Conservation (phyloP, 2,113 vertebrate species). For the Argyrosomus japonicus region DNA sequence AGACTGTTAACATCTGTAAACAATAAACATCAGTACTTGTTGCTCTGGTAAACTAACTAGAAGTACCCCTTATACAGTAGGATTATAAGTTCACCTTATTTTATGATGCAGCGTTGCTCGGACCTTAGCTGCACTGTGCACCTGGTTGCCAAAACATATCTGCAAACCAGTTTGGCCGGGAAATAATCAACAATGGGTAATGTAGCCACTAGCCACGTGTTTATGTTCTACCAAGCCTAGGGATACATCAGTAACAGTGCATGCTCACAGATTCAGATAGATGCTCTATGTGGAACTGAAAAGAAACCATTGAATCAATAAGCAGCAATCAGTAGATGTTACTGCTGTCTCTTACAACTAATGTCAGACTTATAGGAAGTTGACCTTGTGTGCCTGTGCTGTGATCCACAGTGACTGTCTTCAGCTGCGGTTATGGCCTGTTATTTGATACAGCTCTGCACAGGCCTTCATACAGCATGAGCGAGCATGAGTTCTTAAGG, state of each 20-base stretch:
- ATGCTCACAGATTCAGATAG: no score
- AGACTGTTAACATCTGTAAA: not conserved
- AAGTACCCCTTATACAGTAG: no score
- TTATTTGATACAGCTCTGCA: constrained; percentile 55
- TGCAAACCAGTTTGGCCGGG: constrained; percentile 14
- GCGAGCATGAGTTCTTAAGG: constrained; percentile 51
- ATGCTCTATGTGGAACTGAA: no score
- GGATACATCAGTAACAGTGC: not conserved
- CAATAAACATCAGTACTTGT: not conserved
- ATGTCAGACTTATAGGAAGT: not conserved
- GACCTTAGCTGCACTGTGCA: not conserved
- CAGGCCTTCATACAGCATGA: not conserved
- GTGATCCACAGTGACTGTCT: not conserved
- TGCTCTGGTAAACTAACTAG: not conserved
- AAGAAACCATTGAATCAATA: not conserved
- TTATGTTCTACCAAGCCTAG: not conserved
- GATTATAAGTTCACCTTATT: not conserved
- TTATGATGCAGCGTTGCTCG: not conserved
- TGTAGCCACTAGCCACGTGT: not conserved
- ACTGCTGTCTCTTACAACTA: not conserved
- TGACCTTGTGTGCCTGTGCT: constrained; percentile 32
- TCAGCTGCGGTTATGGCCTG: constrained; percentile 25
- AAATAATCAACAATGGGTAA: not conserved
- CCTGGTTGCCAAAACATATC: constrained; percentile 13
- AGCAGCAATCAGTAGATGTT: not conserved